Conservation (phyloP, 2,797 vertebrate genomes). For the Neomorphus geoffroyi region DNA sequence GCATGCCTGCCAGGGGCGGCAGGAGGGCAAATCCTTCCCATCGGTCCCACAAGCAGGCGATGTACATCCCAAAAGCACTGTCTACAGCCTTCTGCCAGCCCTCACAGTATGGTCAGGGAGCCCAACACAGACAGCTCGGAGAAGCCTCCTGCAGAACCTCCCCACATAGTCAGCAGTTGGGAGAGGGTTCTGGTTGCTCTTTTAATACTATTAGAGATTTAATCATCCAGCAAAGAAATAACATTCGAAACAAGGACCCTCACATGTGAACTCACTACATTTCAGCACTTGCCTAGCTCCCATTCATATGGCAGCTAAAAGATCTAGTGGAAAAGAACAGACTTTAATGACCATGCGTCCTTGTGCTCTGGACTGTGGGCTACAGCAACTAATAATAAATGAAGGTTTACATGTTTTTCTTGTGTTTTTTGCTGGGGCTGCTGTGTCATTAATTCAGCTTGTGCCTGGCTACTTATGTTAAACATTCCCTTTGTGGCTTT, state of each 20-base stretch:
- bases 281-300: conserved; percentile 26
- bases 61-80: background rate
- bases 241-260: conserved; percentile 12
- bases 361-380: conserved; percentile 50
- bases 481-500: conserved; percentile 74
- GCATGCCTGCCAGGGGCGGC: background rate
- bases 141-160: background rate
- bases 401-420: conserved; percentile 71
- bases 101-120: rapidly evolving
- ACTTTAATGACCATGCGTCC: conserved; percentile 15
- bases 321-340: conserved; percentile 47
- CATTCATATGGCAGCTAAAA: conserved; percentile 27
- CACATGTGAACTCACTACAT: conserved; percentile 27
- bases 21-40: background rate
- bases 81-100: background rate
- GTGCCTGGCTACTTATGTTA: conserved; percentile 69
- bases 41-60: background rate
- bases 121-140: rapidly evolving
- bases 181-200: background rate
- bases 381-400: conserved; percentile 60
- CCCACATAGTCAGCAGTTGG: rapidly evolving
- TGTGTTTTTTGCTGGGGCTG: conserved; percentile 64
- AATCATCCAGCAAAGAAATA: background rate
- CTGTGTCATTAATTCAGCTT: conserved; percentile 71
- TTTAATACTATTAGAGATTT: background rate